Base-by-base conservation (phyloP, 2,888 invertebrate species). In the Podabrus alpinus region DNA sequence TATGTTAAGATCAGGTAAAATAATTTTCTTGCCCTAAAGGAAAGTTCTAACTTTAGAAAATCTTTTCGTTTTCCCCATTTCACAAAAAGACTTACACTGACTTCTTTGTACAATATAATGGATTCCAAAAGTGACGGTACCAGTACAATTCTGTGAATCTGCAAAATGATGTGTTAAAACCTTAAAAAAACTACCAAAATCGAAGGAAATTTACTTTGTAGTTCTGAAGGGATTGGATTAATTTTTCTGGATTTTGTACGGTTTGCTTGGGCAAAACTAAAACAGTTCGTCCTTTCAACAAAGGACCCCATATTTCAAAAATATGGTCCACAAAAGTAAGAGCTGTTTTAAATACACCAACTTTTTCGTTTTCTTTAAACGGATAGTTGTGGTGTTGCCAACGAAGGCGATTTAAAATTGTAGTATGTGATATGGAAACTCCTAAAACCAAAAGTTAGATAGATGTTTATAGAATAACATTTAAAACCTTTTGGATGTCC, bases 291-390 rank as follows among this genome's bases (percentile, higher is more conserved):
- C 91, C 92, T 76, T 92, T 91, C 13, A 95, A 87, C 66, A 96
- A 84, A 0, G 95, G 93, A 0, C 93, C 93, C 92, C 95, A 95
- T 68, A 95, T 91, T 87, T 95, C 95, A 3, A 93, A 90, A 4
- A 94, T 92, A 0, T 95, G 94, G 85, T 95, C 95, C 7, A 95
- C 95, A 84, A 96, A 96, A 0, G 95, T 95, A 11, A 95, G 86
- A 0, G 95, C 94, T 0, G 96, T 95, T 86, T 96, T 96, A 88
- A 95, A 95, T 0, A 94, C 92, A 80, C 94, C 93, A 10, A 89
- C 89, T 2, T 89, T 88, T 81, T 94, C 93, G 0, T 89, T 88
- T 0, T 87, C 82, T 0, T 88, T 85, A 85, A 91, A 95, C 0
- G 95, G 94, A 83, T 95, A 92, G 0, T 89, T 89, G 4, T 90